Evolutionary conservation across 1,140 invertebrate species (phyloP), one percentile per base, ranked within the genome.

Genomic region (Zaprionus inermis): DNA sequence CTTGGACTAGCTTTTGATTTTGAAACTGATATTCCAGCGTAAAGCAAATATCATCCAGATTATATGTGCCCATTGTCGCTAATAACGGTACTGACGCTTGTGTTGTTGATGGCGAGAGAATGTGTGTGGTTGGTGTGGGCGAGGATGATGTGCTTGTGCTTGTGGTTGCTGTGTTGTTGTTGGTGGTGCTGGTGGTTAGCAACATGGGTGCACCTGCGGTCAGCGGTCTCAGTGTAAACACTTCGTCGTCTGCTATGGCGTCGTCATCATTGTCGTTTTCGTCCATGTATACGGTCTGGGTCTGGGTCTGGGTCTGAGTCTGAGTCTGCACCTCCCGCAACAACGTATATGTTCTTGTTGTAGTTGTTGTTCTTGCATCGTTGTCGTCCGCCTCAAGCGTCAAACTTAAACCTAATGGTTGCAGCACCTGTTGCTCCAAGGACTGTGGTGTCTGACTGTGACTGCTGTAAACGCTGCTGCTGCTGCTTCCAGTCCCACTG

Each of bases 351-450:
- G 63, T 69, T 22, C 32, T 66, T 56, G 67, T 68, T 30, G 49
- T 41, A 56, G 71, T 64, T 61, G 72, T 54, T 49, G 65, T 49
- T 18, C 76, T 34, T 49, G 74, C 72, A 49, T 74, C 68, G 22
- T 74, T 68, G 28, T 60, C 71, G 54, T 76, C 82, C 56, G 79
- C 60, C 61, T 79, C 71, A 59, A 84, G 72, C 38, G 76, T 57
- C 22, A 86, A 68, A 70, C 76, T 89, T 78, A 91, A 80, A 64
- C 73, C 78, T 82, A 89, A 75, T 63, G 83, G 77, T 73, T 83
- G 88, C 55, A 91, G 83, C 90, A 91, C 90, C 90, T 91, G 90
- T 91, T 91, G 90, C 74, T 90, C 85, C 38, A 72, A 73, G 58
- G 58, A 60, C 72, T 32, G 30, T 6, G 4, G 30, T 7, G 72